Evolutionary conservation across 2,797 vertebrate genomes (phyloP), one percentile per base, ranked within the genome.

Genomic region (Pipistrellus pygmaeus): DNA sequence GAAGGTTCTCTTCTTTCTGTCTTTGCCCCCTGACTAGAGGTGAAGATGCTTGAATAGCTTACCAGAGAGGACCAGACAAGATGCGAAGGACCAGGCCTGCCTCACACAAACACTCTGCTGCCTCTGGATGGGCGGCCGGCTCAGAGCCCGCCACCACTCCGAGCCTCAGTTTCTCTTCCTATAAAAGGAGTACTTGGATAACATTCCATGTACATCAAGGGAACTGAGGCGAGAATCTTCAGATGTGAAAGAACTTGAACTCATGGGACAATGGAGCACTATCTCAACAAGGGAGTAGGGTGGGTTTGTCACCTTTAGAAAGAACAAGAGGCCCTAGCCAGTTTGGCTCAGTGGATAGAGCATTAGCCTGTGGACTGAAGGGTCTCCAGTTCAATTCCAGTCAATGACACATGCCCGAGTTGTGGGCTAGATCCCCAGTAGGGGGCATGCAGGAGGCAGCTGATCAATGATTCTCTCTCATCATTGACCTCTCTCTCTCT

Each of bases 141-240:
- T 38, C 53, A 11, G 82, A 66, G 38, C 14, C 20, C 21, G 72
- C 14, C 5, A 20, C 20, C 1, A 35, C 35, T 32, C 7, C 1
- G 2, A 71, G 32, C 77, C 93, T 93, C 68, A 11, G 68, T 82
- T 82, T 95, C 88, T 88, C 81, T 72, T 91, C 55, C 35, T 66
- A 7, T 85, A 35, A 86, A 80, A 57, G 14, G 23, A 6, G 9
- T 48, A 17, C 2, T 53, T 12, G 38, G 38, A 83, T 27, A 38
- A 32, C 11, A 17, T 25, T 53, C 35, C 6, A 2, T 60, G 25
- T 13, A 23, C 11, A 35, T 10, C 17, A 44, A 66, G 21, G 7
- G 23, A 64, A 48, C 18, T 25, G 17, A 62, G 53, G 32, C 25
- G 6, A 25, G 11, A 35, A 32, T 48, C 14, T 73, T 62, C 38